Evolutionary conservation across 2,888 invertebrate species (phyloP).

Genomic region (Leptopilina syphax): DNA sequence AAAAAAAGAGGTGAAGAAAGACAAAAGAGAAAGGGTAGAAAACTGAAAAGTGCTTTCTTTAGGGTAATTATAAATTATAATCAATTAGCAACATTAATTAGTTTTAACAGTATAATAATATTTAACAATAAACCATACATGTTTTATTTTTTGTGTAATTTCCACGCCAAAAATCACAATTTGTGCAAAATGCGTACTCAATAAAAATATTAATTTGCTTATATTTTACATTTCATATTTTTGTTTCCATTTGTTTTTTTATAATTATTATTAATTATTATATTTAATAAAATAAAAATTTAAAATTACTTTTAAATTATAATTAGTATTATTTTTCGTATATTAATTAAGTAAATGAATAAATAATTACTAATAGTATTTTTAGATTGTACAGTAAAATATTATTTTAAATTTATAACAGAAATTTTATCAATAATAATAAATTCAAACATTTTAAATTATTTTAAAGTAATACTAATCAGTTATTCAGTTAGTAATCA

Average conservation of each 20-base stretch:
- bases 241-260: not conserved
- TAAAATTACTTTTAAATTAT: too few relatives aligned
- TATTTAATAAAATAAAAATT: too few relatives aligned
- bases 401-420: too few relatives aligned
- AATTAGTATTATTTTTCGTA: too few relatives aligned
- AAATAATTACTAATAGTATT: too few relatives aligned
- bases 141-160: slow-evolving; percentile 61
- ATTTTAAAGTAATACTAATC: too few relatives aligned
- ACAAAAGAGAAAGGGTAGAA: slow-evolving; percentile 27
- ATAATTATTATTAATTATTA: not conserved
- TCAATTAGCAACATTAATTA: slow-evolving; percentile 7
- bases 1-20: slow-evolving; percentile 8
- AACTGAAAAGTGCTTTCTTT: slow-evolving; percentile 8
- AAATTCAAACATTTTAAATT: too few relatives aligned
- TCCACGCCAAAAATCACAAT: slow-evolving; percentile 68
- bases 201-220: slow-evolving; percentile 48
- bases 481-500: too few relatives aligned
- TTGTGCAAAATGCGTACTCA: slow-evolving; percentile 64
- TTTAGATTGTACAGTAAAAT: too few relatives aligned
- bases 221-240: not conserved
- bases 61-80: not conserved
- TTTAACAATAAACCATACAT: slow-evolving; percentile 61
- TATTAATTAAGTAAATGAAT: too few relatives aligned
- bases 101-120: not conserved
- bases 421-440: too few relatives aligned